phyloP scores from a whole-genome alignment of 1,140 invertebrate species.

The Ceratosolen fusciceps region DNA sequence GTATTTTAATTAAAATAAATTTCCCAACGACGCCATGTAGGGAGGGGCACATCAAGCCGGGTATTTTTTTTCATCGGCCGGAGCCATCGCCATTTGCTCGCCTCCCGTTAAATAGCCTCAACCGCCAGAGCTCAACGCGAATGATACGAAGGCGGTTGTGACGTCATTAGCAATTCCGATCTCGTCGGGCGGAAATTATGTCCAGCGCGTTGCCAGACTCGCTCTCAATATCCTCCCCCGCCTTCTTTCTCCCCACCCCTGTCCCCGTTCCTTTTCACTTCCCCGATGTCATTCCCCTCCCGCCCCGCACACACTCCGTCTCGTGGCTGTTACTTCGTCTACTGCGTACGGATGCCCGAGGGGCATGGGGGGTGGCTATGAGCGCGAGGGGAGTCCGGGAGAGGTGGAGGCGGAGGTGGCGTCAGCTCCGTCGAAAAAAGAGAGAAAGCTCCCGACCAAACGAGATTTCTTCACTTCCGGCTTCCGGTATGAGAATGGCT shows the following conservation, averaged over 20 bases:
- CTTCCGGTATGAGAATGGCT: constrained; percentile 65
- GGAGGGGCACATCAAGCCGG: constrained; percentile 10
- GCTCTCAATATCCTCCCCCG: constrained; percentile 71
- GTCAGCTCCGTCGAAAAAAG: constrained; percentile 14
- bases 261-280: constrained; percentile 53
- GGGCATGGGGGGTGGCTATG: not conserved
- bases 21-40: not conserved
- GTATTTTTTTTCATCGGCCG: constrained; percentile 20
- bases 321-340: constrained; percentile 34
- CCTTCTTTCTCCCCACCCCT: constrained; percentile 53
- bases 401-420: not conserved
- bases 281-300: not conserved
- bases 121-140: constrained; percentile 61
- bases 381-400: not conserved
- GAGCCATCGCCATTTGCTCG: not conserved
- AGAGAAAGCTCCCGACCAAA: constrained; percentile 52
- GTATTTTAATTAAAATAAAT: constrained; percentile 45
- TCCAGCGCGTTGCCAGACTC: constrained; percentile 67
- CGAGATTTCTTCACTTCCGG: constrained; percentile 70
- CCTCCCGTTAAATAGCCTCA: constrained; percentile 43
- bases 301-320: constrained; percentile 29
- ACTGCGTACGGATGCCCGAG: not conserved
- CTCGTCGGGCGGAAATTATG: constrained; percentile 74
- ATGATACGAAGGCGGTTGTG: constrained; percentile 69
- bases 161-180: constrained; percentile 74